phyloP scores from a whole-genome alignment of 2,113 vertebrate genomes.

The Bubo blakistoni region DNA sequence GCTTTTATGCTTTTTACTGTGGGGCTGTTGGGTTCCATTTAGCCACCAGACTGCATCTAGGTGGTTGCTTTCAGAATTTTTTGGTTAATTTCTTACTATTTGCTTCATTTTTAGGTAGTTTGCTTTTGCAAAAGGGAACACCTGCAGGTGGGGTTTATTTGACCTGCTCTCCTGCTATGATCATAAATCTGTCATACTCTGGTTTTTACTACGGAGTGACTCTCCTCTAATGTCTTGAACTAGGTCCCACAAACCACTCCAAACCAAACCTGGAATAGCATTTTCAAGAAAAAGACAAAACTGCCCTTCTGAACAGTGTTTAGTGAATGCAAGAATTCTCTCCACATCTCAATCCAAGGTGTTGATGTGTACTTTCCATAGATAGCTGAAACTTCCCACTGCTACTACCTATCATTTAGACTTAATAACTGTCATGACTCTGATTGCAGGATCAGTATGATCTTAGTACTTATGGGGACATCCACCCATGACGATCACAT shows the following conservation, averaged over 20 bases:
- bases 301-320: neutral
- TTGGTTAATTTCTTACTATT: neutral
- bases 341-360: neutral
- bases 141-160: neutral
- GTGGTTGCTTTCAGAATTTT: neutral
- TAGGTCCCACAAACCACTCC: neutral
- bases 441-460: neutral
- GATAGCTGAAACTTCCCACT: neutral
- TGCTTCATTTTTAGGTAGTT: neutral
- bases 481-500: neutral
- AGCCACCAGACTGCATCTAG: neutral
- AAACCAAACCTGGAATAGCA: neutral
- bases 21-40: neutral
- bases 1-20: neutral
- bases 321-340: neutral
- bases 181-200: neutral
- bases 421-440: neutral
- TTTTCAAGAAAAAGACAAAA: neutral
- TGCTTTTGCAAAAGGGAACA: neutral
- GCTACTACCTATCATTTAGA: neutral
- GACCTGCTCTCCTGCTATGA: neutral
- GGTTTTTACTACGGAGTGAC: fast-evolving
- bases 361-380: neutral
- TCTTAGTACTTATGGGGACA: neutral
- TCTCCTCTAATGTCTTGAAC: neutral